These are phyloP conservation scores for Thecocarcelia acutangulata DNA, from an alignment of 2,888 invertebrate genomes.

Conservation along the genomic window DNA sequence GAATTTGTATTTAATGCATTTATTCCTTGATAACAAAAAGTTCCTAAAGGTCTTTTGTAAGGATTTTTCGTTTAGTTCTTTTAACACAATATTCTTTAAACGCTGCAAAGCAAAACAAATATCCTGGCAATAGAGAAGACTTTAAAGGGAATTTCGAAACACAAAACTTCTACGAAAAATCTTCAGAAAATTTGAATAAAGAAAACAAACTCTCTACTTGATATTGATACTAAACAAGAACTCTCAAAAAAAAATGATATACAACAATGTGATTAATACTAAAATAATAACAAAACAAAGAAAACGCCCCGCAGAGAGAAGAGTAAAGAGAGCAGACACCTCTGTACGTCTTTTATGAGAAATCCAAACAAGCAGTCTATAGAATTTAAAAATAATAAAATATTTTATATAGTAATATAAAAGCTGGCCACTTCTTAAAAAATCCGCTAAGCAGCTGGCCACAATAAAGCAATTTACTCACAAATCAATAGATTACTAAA, in stretches of 20 bases:
- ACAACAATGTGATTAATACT: slow-evolving; percentile 34
- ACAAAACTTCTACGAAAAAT: slow-evolving; percentile 14
- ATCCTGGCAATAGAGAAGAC: slow-evolving; percentile 43
- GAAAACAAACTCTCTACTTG: not conserved
- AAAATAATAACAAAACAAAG: slow-evolving; percentile 10
- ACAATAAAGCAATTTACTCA: slow-evolving; percentile 30
- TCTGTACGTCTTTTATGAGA: too few species aligned
- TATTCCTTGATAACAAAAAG: slow-evolving; percentile 65
- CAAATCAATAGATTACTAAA: slow-evolving; percentile 6
- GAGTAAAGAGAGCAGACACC: too few species aligned
- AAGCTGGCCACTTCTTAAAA: slow-evolving; percentile 23
- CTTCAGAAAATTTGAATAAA: slow-evolving; percentile 27
- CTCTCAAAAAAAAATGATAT: slow-evolving; percentile 8
- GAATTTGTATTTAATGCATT: slow-evolving; percentile 71
- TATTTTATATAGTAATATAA: not conserved
- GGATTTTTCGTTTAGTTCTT: slow-evolving; percentile 41
- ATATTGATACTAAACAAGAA: slow-evolving; percentile 1
- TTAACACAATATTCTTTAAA: slow-evolving; percentile 22
- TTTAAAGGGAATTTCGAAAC: slow-evolving; percentile 55
- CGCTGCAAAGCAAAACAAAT: slow-evolving; percentile 13
- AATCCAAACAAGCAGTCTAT: too few species aligned
- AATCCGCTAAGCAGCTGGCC: not conserved
- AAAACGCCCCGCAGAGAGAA: not conserved
- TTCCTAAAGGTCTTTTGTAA: slow-evolving; percentile 62
- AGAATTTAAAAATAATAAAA: not conserved